Evolutionary conservation across 2,113 vertebrate species (phyloP).

Genomic region (Dasyornis broadbenti): DNA sequence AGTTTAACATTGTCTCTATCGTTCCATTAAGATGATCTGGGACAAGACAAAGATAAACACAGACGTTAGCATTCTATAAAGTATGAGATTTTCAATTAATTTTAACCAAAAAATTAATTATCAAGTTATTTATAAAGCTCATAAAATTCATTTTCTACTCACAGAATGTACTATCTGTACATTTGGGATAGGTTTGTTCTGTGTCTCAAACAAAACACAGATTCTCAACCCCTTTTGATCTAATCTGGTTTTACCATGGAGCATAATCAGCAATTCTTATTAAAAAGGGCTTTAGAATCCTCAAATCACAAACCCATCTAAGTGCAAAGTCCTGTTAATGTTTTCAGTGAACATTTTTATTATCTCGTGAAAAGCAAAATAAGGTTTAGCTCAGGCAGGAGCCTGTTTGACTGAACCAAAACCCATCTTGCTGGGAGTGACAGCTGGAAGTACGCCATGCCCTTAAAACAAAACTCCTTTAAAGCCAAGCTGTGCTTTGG

Average conservation of each 20-base stretch:
- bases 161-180: not conserved
- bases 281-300: not conserved
- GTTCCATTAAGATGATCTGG: not conserved
- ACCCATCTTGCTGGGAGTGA: not conserved
- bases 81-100: slow-evolving; percentile 8
- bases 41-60: slow-evolving; percentile 35
- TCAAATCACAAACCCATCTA: not conserved
- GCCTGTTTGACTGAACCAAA: not conserved
- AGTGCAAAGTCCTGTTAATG: not conserved
- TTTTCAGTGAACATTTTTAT: not conserved
- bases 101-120: slow-evolving; percentile 1
- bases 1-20: not conserved
- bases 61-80: not conserved
- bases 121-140: slow-evolving; percentile 13
- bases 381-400: not conserved
- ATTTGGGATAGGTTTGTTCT: not conserved
- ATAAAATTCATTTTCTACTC: not conserved
- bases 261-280: not conserved
- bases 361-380: not conserved
- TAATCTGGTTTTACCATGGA: not conserved
- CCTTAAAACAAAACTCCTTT: not conserved
- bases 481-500: not conserved
- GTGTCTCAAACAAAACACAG: not conserved
- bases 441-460: not conserved
- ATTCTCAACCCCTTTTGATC: not conserved